Evolutionary conservation across 2,113 vertebrate species (phyloP), one percentile per base, ranked within the genome.

Genomic region (Semicossyphus pulcher): DNA sequence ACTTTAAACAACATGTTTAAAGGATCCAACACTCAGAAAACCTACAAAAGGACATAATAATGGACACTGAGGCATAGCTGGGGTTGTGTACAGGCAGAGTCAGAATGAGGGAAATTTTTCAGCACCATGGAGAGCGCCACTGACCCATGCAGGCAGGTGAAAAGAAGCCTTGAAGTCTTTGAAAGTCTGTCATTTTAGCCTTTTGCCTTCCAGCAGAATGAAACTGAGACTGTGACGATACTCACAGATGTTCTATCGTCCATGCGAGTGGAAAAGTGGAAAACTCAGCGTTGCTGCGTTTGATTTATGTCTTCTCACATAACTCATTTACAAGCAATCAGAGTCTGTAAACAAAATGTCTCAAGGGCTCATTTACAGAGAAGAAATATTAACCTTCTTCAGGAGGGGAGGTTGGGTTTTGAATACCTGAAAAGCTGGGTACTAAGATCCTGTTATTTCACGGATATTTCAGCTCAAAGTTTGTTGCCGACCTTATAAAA

Each of bases 111-210:
- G 1, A 36, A 58, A 25, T 25, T n/a, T 16, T 78, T 80, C 85
- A 86, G 83, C 66, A 86, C 80, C 85, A 81, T 1, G 80, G 83
- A 84, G 58, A 88, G 86, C 60, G 10, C 37, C 53, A 0, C n/a
- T 0, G 53, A 20, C 25, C 32, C n/a, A 23, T 9, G 61, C 52
- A 45, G 51, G 37, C 26, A 51, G 36, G 70, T 57, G 49, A 49
- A 45, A 28, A 49, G 28, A 34, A 21, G 0, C 41, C 41, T 20
- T 25, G 4, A n/a, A 28, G 51, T 52, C 47, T 23, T 2, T 8
- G 7, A 60, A 28, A 56, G 42, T 29, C 37, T 25, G 15, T 47
- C 61, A 32, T 20, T 34, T 25, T 3, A 1, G 25, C 32, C 5
- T 25, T 64, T 29, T 4, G 3, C 53, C 75, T 21, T 7, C 41